A percentile compares a stretch with the other conserved stretches of the same genome.
Conservation (phyloP, 2,797 vertebrate species). For the Ciconia nigra region DNA sequence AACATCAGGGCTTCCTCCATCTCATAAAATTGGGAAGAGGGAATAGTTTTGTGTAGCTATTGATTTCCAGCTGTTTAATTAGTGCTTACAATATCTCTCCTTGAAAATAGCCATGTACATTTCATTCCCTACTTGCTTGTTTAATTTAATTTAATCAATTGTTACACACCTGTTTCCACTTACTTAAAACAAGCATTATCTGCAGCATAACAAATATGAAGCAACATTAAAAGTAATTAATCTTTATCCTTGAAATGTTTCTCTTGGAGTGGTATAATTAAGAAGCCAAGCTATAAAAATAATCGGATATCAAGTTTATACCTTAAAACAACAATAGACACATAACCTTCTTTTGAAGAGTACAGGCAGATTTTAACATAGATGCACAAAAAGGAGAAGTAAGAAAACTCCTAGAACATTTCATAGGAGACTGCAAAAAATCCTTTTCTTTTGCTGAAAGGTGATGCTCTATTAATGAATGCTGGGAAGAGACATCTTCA, state of each 20-base stretch:
- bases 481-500: background rate
- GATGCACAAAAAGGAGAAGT: background rate
- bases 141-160: constrained; percentile 70
- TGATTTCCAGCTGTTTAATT: constrained; percentile 71
- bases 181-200: constrained; percentile 69
- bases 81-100: constrained; percentile 62
- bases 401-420: background rate
- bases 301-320: background rate
- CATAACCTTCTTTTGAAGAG: background rate
- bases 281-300: background rate
- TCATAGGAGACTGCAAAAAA: background rate
- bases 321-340: background rate
- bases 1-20: background rate
- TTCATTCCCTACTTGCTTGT: constrained; percentile 43
- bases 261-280: background rate
- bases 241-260: constrained; percentile 8
- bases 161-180: constrained; percentile 73
- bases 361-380: background rate
- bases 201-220: constrained; percentile 61
- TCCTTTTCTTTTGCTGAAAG: background rate
- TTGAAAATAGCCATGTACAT: constrained; percentile 65
- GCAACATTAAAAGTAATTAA: constrained; percentile 53
- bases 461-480: background rate
- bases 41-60: constrained; percentile 56
- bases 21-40: constrained; percentile 31